These are phyloP conservation scores for Rhinolophus sinicus DNA, from an alignment of 2,113 vertebrate species.

Conservation along the genomic window DNA sequence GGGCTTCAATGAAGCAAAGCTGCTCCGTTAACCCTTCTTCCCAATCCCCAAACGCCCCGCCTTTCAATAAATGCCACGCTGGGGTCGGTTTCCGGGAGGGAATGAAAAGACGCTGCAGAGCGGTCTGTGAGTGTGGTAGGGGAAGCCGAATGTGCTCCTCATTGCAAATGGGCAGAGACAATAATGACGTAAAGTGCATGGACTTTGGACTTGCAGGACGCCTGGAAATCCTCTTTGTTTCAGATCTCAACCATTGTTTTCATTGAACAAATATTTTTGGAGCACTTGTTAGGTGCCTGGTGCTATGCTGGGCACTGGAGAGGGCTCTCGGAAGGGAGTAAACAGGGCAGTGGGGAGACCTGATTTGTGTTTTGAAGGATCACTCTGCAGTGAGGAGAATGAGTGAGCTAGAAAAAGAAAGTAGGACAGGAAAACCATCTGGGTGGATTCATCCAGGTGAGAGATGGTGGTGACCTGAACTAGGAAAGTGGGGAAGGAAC, in stretches of 20 bases:
- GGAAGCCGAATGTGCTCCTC: background rate
- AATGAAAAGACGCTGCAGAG: background rate
- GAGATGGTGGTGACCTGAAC: background rate
- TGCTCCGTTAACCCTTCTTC: background rate
- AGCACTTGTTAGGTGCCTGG: background rate
- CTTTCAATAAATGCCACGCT: background rate
- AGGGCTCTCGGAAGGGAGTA: background rate
- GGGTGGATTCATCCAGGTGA: background rate
- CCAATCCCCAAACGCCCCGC: background rate
- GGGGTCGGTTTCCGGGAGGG: background rate
- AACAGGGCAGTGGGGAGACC: background rate
- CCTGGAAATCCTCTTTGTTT: slow-evolving; percentile 3
- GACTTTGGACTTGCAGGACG: background rate
- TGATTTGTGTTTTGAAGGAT: background rate
- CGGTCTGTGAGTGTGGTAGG: background rate
- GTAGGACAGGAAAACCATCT: background rate
- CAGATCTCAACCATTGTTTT: background rate
- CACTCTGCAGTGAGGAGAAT: background rate
- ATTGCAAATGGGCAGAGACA: background rate
- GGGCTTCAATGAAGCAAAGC: background rate
- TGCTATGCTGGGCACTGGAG: background rate
- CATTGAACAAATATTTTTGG: background rate
- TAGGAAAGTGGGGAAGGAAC: background rate
- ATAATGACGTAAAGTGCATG: background rate
- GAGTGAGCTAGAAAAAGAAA: background rate